Conservation (phyloP, 2,113 vertebrate genomes). For the Coturnix japonica region DNA sequence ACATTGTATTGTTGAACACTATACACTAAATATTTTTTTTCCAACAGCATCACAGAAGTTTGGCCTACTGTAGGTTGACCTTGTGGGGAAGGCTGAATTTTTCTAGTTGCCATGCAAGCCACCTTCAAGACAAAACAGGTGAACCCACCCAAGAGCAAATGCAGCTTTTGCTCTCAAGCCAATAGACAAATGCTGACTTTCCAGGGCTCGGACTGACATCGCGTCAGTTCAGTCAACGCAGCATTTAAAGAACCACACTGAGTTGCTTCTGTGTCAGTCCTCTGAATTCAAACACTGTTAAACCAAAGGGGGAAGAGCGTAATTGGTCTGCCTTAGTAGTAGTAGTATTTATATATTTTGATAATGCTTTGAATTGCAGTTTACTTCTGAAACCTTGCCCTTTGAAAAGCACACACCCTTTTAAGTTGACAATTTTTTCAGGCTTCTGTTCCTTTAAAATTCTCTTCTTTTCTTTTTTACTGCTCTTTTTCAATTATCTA, state of each 20-base stretch:
- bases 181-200: background rate
- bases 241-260: constrained; percentile 37
- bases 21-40: constrained; percentile 76
- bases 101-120: constrained; percentile 58
- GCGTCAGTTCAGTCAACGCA: constrained; percentile 3
- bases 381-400: constrained; percentile 58
- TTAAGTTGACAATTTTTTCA: constrained; percentile 37
- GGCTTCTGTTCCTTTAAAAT: constrained; percentile 61
- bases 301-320: constrained; percentile 37
- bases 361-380: constrained; percentile 54
- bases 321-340: constrained; percentile 51
- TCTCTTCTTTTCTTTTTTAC: constrained; percentile 36
- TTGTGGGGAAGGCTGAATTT: constrained; percentile 38
- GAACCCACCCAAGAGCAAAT: constrained; percentile 36
- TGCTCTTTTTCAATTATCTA: constrained; percentile 61
- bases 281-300: constrained; percentile 58
- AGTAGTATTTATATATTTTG: constrained; percentile 45
- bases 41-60: constrained; percentile 74
- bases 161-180: constrained; percentile 3
- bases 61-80: constrained; percentile 60
- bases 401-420: constrained; percentile 70
- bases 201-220: background rate
- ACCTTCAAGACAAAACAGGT: constrained; percentile 59
- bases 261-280: constrained; percentile 44
- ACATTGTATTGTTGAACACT: constrained; percentile 69